Evolutionary conservation across 92 coral and sea anemone genomes (phyloP), one percentile per base, ranked within the genome.

Genomic region (Epizoanthus fatuus): DNA sequence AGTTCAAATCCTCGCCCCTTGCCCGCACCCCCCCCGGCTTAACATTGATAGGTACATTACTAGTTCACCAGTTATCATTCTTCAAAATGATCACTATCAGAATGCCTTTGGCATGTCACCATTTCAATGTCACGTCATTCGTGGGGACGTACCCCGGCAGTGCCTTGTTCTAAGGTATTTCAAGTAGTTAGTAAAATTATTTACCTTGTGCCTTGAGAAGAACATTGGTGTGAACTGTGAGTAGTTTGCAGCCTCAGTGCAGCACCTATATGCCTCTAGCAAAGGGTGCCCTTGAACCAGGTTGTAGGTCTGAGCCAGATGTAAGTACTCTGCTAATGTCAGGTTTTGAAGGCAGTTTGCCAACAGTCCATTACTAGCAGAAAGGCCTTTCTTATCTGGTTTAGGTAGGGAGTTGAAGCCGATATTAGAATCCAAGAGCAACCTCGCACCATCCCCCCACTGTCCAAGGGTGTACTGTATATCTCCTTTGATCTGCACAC

Each of bases 401-500:
- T 81, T 89, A 8, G 97, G 98, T 69, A 96, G 90, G 0, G 93
- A 72, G 64, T 83, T 86, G 75, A 84, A 89, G 39, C 76, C 85
- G 3, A 40, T 78, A 55, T 91, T 79, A 3, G 99, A 96, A 20
- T 92, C 86, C 35, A 96, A 73, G 54, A 96, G 87, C 32, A 93
- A 90, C 22, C 59, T 72, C 15, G 97, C 98, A 45, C 94, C 92
- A n/a, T 75, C 79, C 15, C 14, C 1, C 98, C 96, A 91, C 72
- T 96, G 94, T 12, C 99, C 99, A 14, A 96, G 90, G 53, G 89
- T 91, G 83, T 93, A 92, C 83, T 95, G 99, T 20, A 96, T 91
- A 74, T 96, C 99, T 35, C 99, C 99, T 51, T 96, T 94, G 59
- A 93, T 93, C 78, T 96, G 99, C 54, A 96, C 91, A 79, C 97